Percentiles rank a stretch among this genome's conserved stretches.
These are phyloP conservation scores for Oconnorella tubifera DNA, from an alignment of 2,888 invertebrate genomes.

Conservation along the genomic window DNA sequence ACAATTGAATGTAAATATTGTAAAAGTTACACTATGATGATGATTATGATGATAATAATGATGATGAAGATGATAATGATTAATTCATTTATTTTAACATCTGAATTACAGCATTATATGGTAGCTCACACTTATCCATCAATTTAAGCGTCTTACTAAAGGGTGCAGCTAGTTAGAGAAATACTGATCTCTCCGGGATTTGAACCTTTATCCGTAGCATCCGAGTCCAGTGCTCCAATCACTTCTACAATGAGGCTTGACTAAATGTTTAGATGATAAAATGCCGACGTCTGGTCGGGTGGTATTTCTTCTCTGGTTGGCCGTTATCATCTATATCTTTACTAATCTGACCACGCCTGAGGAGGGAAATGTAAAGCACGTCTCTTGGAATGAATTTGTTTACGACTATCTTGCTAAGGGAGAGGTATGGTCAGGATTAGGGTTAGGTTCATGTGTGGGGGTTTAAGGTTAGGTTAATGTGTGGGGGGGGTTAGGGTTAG, in stretches of 20 bases:
- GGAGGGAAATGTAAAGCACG: slow-evolving; percentile 47
- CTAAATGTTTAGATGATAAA: slow-evolving; percentile 30
- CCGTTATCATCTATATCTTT: slow-evolving; percentile 33
- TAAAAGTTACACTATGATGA: too few relatives aligned
- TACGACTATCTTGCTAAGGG: slow-evolving; percentile 90
- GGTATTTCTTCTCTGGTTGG: slow-evolving; percentile 38
- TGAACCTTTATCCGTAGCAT: too few relatives aligned
- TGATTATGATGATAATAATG: neutral
- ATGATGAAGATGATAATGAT: neutral
- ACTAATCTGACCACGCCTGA: slow-evolving; percentile 28
- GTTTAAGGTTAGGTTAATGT: neutral
- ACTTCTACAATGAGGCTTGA: neutral
- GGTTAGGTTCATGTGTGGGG: neutral
- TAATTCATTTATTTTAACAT: neutral
- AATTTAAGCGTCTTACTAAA: too few relatives aligned
- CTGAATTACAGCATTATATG: too few relatives aligned
- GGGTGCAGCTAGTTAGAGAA: too few relatives aligned
- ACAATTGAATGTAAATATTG: too few relatives aligned
- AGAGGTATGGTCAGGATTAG: slow-evolving; percentile 62
- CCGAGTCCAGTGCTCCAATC: too few relatives aligned
- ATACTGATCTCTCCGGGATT: too few relatives aligned
- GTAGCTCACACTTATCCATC: too few relatives aligned
- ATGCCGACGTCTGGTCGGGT: slow-evolving; percentile 37
- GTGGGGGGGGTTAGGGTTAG: too few relatives aligned
- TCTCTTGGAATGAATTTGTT: slow-evolving; percentile 95